phyloP scores from a whole-genome alignment of 2,113 vertebrate species.

The Notiomystis cincta region DNA sequence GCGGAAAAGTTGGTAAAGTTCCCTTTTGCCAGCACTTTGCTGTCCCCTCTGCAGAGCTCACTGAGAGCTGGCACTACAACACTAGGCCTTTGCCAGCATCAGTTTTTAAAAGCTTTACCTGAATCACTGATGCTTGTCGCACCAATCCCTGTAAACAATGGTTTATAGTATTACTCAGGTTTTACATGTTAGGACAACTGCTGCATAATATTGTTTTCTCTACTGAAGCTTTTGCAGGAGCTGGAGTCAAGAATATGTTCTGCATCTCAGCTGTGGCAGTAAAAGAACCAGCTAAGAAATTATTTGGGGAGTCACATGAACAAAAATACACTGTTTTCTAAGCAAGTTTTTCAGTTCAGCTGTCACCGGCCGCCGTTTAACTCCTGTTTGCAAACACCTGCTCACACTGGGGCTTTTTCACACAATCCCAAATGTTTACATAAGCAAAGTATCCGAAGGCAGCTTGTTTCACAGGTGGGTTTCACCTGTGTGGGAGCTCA shows the following conservation, averaged over 20 bases:
- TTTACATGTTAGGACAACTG: neutral
- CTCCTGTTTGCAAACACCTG: neutral
- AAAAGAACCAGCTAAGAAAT: neutral
- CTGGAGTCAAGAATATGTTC: neutral
- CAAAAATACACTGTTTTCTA: neutral
- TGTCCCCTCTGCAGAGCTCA: neutral
- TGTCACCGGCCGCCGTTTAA: neutral
- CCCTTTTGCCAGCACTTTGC: neutral
- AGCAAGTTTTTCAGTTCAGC: neutral
- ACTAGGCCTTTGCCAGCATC: neutral
- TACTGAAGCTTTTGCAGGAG: neutral
- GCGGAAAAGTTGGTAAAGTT: neutral
- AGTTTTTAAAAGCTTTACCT: neutral
- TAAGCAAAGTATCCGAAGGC: neutral
- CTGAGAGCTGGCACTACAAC: neutral
- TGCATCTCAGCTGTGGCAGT: neutral
- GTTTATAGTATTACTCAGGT: neutral
- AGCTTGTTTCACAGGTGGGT: slow-evolving; percentile 31
- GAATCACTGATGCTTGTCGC: neutral
- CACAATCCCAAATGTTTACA: neutral
- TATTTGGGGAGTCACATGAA: neutral
- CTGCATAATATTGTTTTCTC: neutral
- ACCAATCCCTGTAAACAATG: neutral
- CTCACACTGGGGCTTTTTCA: neutral
- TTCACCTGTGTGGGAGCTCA: neutral